Base-by-base conservation (phyloP, 2,888 invertebrate species). In the Neria commutata region DNA sequence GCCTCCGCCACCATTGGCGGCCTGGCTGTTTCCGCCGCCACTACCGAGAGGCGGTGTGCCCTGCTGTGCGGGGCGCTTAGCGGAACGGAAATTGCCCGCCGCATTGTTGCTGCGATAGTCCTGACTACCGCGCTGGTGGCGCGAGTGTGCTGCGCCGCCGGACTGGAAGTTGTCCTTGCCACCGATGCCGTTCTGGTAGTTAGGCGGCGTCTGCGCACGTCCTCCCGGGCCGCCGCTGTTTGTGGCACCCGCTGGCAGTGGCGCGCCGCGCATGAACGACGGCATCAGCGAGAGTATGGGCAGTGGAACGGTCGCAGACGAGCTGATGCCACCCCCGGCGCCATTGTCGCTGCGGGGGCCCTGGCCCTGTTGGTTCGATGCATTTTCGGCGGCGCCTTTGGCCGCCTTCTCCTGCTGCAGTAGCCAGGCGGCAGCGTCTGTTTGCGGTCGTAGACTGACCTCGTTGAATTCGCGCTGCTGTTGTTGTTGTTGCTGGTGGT, bases 281-380 rank as follows among this genome's bases (percentile, higher is more conserved):
- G 92, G 91, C 84, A 92, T 87, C 70, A 92, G 86, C 71, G 89
- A 87, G 73, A 88, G 87, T 82, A 87, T 89, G 74, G 89, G 90
- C 76, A 87, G 86, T 64, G 87, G 87, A 68, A 87, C 85, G 63
- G 86, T 68, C 23, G 73, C 65, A n/a, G n/a, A n/a, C n/a, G n/a
- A n/a, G n/a, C n/a, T n/a, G n/a, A n/a, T n/a, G 14, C 71, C 70
- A 21, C 54, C 17, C 58, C 54, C 59, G 42, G 54, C 55, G 56
- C 56, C 58, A n/a, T 60, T 49, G 14, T 56, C 54, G 76, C 85
- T 80, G 68, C 84, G 85, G 75, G 83, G 83, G 78, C 81, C 81
- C 83, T 84, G 81, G 80, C 69, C 80, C 81, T 73, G 81, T 79
- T 74, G 80, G 82, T 84, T 78, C 75, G 67, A 70, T 59, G 67